Conservation (phyloP, 2,113 vertebrate species). For the Falcunculus frontatus region DNA sequence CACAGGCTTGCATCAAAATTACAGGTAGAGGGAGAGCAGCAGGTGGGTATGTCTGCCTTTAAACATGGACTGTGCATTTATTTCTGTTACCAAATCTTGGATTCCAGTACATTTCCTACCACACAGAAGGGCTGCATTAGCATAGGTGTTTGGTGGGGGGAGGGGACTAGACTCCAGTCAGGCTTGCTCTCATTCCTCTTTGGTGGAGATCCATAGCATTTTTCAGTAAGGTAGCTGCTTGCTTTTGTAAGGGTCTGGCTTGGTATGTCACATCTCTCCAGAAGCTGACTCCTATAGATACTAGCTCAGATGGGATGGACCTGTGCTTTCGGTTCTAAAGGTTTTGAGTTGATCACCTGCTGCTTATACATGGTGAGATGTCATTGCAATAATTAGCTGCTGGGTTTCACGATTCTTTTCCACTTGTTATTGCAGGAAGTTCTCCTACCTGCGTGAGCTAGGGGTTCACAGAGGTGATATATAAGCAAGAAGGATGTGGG, state of each 20-base stretch:
- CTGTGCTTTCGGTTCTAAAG: background rate
- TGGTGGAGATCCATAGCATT: conserved; percentile 18
- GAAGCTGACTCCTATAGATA: background rate
- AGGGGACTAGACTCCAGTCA: background rate
- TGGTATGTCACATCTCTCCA: background rate
- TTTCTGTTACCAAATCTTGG: background rate
- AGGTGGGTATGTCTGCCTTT: background rate
- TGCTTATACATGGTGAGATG: background rate
- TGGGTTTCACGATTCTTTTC: conserved; percentile 33
- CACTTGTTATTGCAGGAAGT: conserved; percentile 42
- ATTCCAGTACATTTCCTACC: background rate
- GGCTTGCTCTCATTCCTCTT: conserved; percentile 11
- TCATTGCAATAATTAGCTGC: conserved; percentile 42
- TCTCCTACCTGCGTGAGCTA: background rate
- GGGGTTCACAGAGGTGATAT: conserved; percentile 1
- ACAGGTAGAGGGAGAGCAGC: background rate
- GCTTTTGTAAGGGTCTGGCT: background rate
- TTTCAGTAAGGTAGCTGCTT: conserved; percentile 17
- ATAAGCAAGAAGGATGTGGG: background rate
- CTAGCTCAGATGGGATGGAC: background rate
- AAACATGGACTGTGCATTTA: background rate
- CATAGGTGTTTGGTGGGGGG: background rate
- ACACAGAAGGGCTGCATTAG: conserved; percentile 2
- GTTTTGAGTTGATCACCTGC: background rate
- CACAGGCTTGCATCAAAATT: background rate